Percentiles rank a stretch among this genome's conserved stretches.
These are phyloP conservation scores for Drosophila acutilabella DNA, from an alignment of 2,888 invertebrate genomes.

Conservation along the genomic window DNA sequence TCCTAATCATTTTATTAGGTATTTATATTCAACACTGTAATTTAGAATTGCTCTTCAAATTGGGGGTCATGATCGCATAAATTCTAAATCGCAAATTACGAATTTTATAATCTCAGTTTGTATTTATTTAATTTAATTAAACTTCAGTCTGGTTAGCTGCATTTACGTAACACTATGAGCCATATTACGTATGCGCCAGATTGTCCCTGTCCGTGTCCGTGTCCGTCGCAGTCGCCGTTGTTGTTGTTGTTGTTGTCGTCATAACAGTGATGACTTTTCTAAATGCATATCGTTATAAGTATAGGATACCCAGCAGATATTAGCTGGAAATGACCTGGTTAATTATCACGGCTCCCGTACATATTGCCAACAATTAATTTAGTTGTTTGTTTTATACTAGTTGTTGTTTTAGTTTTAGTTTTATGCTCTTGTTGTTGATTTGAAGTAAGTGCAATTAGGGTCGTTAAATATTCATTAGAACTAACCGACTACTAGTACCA, in stretches of 20 bases:
- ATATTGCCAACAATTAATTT: slow-evolving; percentile 28
- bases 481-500: slow-evolving; percentile 32
- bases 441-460: slow-evolving; percentile 55
- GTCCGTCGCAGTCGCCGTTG: slow-evolving; percentile 13
- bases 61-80: slow-evolving; percentile 61
- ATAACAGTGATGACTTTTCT: slow-evolving; percentile 25
- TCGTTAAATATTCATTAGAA: slow-evolving; percentile 67
- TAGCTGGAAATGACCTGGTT: slow-evolving; percentile 44
- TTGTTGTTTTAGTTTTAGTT: background rate
- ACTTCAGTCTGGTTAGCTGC: slow-evolving; percentile 26
- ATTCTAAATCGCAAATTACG: slow-evolving; percentile 25
- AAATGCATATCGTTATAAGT: slow-evolving; percentile 40
- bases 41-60: slow-evolving; percentile 40
- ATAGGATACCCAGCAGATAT: slow-evolving; percentile 26
- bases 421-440: slow-evolving; percentile 17
- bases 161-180: slow-evolving; percentile 42
- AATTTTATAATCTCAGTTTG: slow-evolving; percentile 7
- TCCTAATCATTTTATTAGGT: background rate
- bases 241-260: slow-evolving; percentile 9
- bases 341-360: slow-evolving; percentile 44
- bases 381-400: slow-evolving; percentile 22
- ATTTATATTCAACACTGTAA: background rate
- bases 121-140: no score
- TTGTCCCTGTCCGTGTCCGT: slow-evolving; percentile 7
- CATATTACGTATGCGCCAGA: slow-evolving; percentile 24